Percentiles rank a stretch among this genome's conserved stretches.
phyloP scores from a whole-genome alignment of 37 sponge, comb jelly and placozoan species.

The Tethya wilhelma region DNA sequence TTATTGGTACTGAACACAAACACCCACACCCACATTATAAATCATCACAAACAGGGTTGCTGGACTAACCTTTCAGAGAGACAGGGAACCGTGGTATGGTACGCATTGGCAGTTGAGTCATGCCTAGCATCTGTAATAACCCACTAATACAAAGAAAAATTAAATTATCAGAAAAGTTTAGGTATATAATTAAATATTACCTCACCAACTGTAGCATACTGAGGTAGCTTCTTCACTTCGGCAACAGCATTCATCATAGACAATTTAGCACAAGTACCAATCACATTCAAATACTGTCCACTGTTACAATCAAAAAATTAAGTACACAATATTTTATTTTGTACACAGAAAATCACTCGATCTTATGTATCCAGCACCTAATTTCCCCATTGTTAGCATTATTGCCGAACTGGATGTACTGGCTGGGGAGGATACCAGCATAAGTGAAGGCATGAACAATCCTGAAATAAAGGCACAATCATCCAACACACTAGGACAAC shows the following conservation, averaged over 20 bases:
- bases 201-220: conserved; percentile 25
- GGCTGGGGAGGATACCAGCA: conserved; percentile 15
- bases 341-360: not conserved
- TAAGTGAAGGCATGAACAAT: conserved; percentile 34
- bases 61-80: conserved; percentile 9
- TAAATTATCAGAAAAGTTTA: not conserved
- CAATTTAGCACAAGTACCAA: not conserved
- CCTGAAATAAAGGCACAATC: not conserved
- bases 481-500: not conserved
- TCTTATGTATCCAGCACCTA: not conserved
- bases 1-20: conserved; percentile 10
- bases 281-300: not conserved
- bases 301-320: not conserved
- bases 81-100: conserved; percentile 17
- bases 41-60: not conserved
- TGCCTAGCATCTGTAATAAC: conserved; percentile 19
- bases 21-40: not conserved
- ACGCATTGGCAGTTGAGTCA: conserved; percentile 19
- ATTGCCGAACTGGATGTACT: conserved; percentile 3
- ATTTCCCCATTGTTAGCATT: not conserved
- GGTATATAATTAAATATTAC: not conserved
- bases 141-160: not conserved
- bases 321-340: not conserved
- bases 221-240: conserved; percentile 5
- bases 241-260: conserved; percentile 2